Evolutionary conservation across 2,113 vertebrate species (phyloP).

Genomic region (Lota lota): DNA sequence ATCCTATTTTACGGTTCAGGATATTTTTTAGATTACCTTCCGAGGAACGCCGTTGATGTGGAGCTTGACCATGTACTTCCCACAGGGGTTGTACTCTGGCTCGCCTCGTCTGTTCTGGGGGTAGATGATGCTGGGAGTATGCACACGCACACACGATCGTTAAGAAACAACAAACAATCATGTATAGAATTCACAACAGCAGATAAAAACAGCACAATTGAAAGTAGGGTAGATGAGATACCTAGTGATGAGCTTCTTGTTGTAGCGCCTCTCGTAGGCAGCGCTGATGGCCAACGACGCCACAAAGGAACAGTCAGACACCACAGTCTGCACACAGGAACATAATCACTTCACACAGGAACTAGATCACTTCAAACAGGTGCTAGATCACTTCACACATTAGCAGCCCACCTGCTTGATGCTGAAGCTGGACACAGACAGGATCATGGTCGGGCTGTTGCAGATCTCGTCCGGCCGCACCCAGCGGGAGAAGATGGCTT

Average conservation of each 20-base stretch:
- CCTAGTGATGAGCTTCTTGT: conserved; percentile 98
- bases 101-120: conserved; percentile 96
- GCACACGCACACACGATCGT: conserved; percentile 13
- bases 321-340: conserved; percentile 82
- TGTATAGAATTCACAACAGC: neutral
- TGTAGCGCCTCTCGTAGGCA: conserved; percentile 94
- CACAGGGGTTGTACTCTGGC: conserved; percentile 97
- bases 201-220: too few species aligned
- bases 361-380: neutral
- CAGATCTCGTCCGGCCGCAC: conserved; percentile 91
- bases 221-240: conserved; percentile 44
- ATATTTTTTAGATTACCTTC: conserved; percentile 80
- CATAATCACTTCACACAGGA: conserved; percentile 55
- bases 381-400: neutral
- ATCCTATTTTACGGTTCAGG: too few species aligned
- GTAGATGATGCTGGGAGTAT: conserved; percentile 87
- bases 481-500: conserved; percentile 92
- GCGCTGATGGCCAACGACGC: conserved; percentile 96
- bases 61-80: conserved; percentile 98
- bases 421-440: conserved; percentile 98
- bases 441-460: conserved; percentile 96
- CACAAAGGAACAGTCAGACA: conserved; percentile 97
- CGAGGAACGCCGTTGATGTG: conserved; percentile 97
- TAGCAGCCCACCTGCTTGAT: conserved; percentile 90
- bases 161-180: neutral